Conservation (phyloP, 2,888 invertebrate species). For the Drosophila neonasuta region DNA sequence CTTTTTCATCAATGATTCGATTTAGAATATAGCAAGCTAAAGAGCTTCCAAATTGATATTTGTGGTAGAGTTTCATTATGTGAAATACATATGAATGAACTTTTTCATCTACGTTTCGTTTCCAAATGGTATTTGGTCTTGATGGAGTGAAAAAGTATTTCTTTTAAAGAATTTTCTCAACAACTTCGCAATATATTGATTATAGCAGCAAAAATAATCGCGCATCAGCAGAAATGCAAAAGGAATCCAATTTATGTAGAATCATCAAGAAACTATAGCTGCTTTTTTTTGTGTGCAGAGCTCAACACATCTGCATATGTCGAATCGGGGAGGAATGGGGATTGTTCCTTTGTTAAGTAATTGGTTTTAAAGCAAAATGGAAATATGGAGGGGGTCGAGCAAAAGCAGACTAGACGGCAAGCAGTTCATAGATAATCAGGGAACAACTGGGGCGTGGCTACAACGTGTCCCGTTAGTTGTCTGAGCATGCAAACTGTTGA, state of each 20-base stretch:
- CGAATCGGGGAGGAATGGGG: not conserved
- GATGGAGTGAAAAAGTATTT: too few species aligned
- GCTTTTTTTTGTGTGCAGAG: not conserved
- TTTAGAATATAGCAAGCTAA: too few species aligned
- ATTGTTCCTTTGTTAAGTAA: constrained; percentile 18
- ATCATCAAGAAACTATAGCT: not conserved
- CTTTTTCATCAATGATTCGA: too few species aligned
- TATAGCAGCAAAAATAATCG: not conserved
- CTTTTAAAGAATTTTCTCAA: too few species aligned
- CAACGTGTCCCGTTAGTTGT: constrained; percentile 23
- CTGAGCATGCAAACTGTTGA: constrained; percentile 29
- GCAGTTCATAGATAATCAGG: constrained; percentile 1
- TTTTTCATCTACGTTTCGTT: too few species aligned
- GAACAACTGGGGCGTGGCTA: constrained; percentile 2
- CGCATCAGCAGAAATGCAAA: not conserved
- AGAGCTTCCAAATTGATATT: too few species aligned
- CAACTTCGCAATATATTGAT: too few species aligned
- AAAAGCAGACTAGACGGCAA: not conserved
- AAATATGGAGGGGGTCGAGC: too few species aligned
- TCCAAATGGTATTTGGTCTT: too few species aligned
- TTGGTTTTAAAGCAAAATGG: constrained; percentile 8
- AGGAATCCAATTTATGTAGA: not conserved
- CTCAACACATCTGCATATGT: not conserved
- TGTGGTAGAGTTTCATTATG: too few species aligned
- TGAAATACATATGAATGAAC: too few species aligned